These are phyloP conservation scores for Drosophila recens DNA, from an alignment of 2,888 invertebrate genomes.

Conservation along the genomic window DNA sequence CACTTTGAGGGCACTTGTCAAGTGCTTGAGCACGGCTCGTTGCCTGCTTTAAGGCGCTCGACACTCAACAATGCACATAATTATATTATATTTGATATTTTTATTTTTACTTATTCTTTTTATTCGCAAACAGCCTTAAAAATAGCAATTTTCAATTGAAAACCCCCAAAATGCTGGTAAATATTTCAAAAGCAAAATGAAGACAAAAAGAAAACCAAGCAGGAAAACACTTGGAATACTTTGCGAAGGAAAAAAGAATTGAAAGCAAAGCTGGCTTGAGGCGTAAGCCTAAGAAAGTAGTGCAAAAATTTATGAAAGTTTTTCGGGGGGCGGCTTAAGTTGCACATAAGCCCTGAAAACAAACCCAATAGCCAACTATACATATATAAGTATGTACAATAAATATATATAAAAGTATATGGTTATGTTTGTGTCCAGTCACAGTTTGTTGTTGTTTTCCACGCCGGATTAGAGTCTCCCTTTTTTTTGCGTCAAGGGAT, in stretches of 20 bases:
- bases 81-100: constrained; percentile 54
- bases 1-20: constrained; percentile 29
- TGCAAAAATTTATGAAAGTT: constrained; percentile 62
- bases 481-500: constrained; percentile 58
- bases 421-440: constrained; percentile 40
- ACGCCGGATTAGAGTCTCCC: constrained; percentile 61
- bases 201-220: neutral
- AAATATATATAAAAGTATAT: neutral
- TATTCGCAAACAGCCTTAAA: constrained; percentile 11
- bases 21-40: constrained; percentile 13
- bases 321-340: constrained; percentile 50
- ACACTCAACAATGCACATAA: constrained; percentile 28
- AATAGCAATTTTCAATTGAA: constrained; percentile 57
- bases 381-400: neutral
- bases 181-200: constrained; percentile 41
- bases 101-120: neutral
- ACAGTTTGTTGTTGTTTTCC: constrained; percentile 42
- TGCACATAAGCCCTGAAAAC: constrained; percentile 73
- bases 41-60: constrained; percentile 26
- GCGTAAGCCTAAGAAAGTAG: constrained; percentile 34
- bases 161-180: constrained; percentile 25
- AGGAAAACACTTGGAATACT: constrained; percentile 65
- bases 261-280: constrained; percentile 40
- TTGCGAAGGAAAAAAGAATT: constrained; percentile 33
- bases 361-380: constrained; percentile 57